Conservation (phyloP, 2,113 vertebrate genomes). For the Actenoides hombroni region DNA sequence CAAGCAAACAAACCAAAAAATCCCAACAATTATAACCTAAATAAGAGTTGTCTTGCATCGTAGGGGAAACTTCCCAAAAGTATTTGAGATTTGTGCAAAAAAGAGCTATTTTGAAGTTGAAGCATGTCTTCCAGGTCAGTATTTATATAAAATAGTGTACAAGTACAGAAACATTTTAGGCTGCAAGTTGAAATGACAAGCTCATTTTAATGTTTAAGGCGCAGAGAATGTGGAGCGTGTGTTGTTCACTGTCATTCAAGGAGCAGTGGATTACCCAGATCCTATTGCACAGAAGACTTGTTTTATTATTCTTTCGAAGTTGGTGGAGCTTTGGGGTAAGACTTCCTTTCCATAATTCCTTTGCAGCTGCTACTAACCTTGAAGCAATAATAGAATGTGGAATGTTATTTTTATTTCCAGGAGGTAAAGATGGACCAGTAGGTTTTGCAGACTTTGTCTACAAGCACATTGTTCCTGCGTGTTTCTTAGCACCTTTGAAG, state of each 20-base stretch:
- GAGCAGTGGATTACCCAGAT: constrained; percentile 95
- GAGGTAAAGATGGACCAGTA: constrained; percentile 93
- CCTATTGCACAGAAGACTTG: constrained; percentile 97
- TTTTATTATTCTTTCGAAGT: constrained; percentile 92
- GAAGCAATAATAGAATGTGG: background rate
- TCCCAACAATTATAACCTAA: background rate
- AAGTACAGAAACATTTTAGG: background rate
- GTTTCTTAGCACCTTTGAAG: constrained; percentile 95
- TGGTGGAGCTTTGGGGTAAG: constrained; percentile 95
- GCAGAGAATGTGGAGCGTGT: constrained; percentile 92
- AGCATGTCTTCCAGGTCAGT: constrained; percentile 29
- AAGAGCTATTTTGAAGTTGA: constrained; percentile 47
- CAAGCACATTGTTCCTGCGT: constrained; percentile 96
- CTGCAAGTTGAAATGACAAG: background rate
- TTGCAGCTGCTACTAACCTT: background rate
- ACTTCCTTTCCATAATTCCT: background rate
- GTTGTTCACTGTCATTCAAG: constrained; percentile 94
- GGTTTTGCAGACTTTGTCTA: constrained; percentile 98
- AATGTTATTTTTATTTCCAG: constrained; percentile 70
- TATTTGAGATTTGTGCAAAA: constrained; percentile 43
- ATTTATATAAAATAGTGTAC: background rate
- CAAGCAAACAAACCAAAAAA: background rate
- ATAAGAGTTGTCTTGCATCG: constrained; percentile 49
- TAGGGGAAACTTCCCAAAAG: constrained; percentile 41
- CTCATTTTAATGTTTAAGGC: constrained; percentile 65